A percentile compares a stretch with the other conserved stretches of the same genome.
Conservation (phyloP, 2,113 vertebrate species). For the Sardina pilchardus region DNA sequence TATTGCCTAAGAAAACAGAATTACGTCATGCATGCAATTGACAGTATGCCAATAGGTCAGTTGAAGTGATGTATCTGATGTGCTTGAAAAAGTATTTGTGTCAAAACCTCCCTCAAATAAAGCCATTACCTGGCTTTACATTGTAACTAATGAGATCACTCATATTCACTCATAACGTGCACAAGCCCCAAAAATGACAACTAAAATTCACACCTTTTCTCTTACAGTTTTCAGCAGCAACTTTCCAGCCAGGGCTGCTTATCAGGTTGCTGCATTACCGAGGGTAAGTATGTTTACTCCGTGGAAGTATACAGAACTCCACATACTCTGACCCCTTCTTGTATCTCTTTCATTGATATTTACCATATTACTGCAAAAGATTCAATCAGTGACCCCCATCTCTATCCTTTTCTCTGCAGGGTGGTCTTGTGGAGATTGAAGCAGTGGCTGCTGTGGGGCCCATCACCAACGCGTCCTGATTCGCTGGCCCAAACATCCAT, state of each 20-base stretch:
- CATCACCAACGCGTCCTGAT: conserved; percentile 62
- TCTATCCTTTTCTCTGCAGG: conserved; percentile 52
- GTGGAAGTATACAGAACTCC: not conserved
- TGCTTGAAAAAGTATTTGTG: not conserved
- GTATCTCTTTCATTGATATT: not conserved
- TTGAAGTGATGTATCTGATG: not conserved
- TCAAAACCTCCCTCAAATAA: not conserved
- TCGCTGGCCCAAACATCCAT: conserved; percentile 48
- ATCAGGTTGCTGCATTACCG: conserved; percentile 77
- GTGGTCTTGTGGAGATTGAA: conserved; percentile 75
- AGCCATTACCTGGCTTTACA: not conserved
- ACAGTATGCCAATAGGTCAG: not conserved
- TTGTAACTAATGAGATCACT: not conserved
- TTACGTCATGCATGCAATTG: not conserved
- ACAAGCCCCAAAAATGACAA: no score
- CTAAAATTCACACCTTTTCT: conserved; percentile 20
- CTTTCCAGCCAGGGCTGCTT: conserved; percentile 77
- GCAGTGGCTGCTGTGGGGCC: conserved; percentile 69
- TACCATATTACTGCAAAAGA: no score
- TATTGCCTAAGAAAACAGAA: not conserved
- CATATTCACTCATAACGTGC: not conserved
- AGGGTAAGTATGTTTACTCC: conserved; percentile 64
- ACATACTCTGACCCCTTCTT: not conserved
- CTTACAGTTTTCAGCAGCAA: conserved; percentile 75
- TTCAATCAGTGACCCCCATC: not conserved